Percentiles rank a stretch among this genome's conserved stretches.
Conservation (phyloP, 2,113 vertebrate species). For the Cyrtonyx montezumae region DNA sequence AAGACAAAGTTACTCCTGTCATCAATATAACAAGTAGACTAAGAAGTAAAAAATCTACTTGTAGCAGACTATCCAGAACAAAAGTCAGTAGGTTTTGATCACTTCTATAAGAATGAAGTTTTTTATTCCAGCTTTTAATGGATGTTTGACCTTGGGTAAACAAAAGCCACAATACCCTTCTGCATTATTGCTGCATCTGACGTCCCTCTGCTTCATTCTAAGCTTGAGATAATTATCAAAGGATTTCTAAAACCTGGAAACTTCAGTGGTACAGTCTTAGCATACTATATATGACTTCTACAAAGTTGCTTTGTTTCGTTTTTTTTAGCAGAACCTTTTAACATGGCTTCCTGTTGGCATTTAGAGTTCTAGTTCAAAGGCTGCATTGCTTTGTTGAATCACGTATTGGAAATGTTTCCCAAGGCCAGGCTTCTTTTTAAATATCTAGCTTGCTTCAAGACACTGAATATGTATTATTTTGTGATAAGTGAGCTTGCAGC, state of each 20-base stretch:
- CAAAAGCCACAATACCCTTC: not conserved
- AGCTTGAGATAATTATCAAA: not conserved
- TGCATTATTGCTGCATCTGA: not conserved
- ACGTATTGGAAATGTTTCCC: not conserved
- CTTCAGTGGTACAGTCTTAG: not conserved
- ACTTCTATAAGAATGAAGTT: not conserved
- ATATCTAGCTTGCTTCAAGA: not conserved
- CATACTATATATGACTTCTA: not conserved
- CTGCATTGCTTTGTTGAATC: not conserved
- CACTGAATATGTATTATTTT: not conserved
- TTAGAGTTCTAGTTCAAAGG: not conserved
- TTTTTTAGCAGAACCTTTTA: not conserved
- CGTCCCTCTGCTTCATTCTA: not conserved
- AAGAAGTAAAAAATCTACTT: not conserved
- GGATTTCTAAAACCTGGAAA: not conserved
- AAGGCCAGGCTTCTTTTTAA: not conserved
- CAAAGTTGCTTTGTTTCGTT: not conserved
- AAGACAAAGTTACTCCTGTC: not conserved
- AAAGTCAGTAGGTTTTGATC: not conserved
- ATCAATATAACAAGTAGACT: not conserved
- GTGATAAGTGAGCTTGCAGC: not conserved
- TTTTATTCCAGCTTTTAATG: not conserved
- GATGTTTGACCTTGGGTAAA: not conserved
- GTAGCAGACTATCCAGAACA: not conserved
- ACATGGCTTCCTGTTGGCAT: not conserved